These are phyloP conservation scores for Ceratothoa steindachneri DNA, from an alignment of 2,888 invertebrate genomes.

Conservation along the genomic window DNA sequence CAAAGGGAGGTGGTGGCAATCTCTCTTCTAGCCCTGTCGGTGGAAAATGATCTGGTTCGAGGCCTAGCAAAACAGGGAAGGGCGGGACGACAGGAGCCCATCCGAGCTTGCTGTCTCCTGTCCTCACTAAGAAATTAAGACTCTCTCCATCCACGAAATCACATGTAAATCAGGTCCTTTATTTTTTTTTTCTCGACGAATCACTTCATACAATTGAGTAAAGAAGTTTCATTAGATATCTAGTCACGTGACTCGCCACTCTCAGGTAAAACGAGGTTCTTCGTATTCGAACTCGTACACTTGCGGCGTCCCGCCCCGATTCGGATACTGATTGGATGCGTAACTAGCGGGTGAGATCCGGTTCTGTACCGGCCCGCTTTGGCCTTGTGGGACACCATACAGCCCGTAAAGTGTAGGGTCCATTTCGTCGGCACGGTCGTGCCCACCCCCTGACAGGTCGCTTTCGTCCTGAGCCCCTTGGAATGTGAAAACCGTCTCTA, in stretches of 20 bases:
- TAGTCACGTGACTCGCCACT: background rate
- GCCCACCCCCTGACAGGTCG: conserved; percentile 21
- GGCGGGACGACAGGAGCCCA: no score
- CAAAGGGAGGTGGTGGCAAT: no score
- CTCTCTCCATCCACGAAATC: no score
- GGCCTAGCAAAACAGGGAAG: no score
- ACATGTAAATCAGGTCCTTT: no score
- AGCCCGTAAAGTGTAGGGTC: conserved; percentile 41
- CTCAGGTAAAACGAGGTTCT: conserved; percentile 47
- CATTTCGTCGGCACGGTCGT: conserved; percentile 21
- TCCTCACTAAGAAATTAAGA: no score
- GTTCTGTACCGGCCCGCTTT: conserved; percentile 39
- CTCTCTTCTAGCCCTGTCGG: no score
- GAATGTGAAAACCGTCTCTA: conserved; percentile 45
- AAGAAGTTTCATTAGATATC: background rate
- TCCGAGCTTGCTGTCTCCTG: no score
- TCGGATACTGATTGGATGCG: conserved; percentile 34
- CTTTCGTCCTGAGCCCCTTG: conserved; percentile 37
- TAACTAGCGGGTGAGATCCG: conserved; percentile 40
- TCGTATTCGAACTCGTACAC: conserved; percentile 48
- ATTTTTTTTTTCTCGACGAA: background rate
- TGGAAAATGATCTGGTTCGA: no score
- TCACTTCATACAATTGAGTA: background rate
- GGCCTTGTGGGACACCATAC: conserved; percentile 44
- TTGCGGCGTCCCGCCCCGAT: conserved; percentile 33